These are phyloP conservation scores for Plumapathes pennacea DNA, from an alignment of 92 coral and sea anemone genomes.

Conservation along the genomic window DNA sequence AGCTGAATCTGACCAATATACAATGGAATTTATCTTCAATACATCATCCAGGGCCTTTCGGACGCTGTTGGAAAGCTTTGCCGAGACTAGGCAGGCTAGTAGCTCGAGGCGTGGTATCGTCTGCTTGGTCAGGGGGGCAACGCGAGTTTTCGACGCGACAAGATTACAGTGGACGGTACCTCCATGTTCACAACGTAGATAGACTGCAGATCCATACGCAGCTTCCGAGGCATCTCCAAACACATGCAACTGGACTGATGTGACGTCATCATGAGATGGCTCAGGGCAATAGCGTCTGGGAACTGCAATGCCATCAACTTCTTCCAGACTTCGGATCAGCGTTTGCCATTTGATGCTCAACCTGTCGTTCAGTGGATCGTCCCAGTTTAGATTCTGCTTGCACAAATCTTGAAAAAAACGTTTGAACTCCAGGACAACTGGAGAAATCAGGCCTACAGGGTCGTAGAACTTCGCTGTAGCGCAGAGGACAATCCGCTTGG, in stretches of 20 bases:
- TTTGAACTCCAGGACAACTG: conserved; percentile 25
- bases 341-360: background rate
- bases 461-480: conserved; percentile 42
- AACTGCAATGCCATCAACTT: conserved; percentile 2
- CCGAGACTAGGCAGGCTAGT: conserved; percentile 35
- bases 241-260: conserved; percentile 23
- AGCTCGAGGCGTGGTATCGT: conserved; percentile 54
- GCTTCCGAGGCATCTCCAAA: conserved; percentile 56
- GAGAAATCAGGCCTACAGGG: conserved; percentile 53
- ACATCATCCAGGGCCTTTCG: conserved; percentile 11
- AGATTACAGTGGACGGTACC: conserved; percentile 17
- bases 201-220: conserved; percentile 46
- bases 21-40: conserved; percentile 3
- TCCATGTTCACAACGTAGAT: conserved; percentile 41
- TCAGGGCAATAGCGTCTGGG: conserved; percentile 22
- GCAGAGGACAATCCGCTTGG: conserved; percentile 20
- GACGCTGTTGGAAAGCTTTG: conserved; percentile 18
- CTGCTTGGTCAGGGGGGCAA: conserved; percentile 28
- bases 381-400: conserved; percentile 38
- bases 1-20: conserved; percentile 52
- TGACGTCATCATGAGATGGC: background rate
- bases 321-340: conserved; percentile 13
- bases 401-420: conserved; percentile 50
- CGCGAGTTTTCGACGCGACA: conserved; percentile 52
- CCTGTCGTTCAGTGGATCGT: background rate